Conservation (phyloP, 2,888 invertebrate genomes). For the Andrena praecox region DNA sequence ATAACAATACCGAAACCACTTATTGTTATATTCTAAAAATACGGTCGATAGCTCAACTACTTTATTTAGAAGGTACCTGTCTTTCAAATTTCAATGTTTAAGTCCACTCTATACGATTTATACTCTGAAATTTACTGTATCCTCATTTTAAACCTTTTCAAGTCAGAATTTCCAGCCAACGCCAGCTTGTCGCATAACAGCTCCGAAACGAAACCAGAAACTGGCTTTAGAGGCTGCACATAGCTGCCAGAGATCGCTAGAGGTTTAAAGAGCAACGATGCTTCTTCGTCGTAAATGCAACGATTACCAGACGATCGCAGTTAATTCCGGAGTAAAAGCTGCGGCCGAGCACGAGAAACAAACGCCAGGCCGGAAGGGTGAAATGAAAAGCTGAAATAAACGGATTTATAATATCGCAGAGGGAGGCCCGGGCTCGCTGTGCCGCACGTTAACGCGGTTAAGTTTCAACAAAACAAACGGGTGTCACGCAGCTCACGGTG, state of each 20-base stretch:
- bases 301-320: neutral
- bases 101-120: too few species aligned
- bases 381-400: slow-evolving; percentile 31
- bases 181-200: neutral
- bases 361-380: too few species aligned
- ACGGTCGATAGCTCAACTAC: too few species aligned
- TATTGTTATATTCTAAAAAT: too few species aligned
- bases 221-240: neutral
- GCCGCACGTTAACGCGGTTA: slow-evolving; percentile 13
- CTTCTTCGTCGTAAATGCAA: neutral
- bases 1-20: too few species aligned
- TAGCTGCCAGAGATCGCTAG: neutral
- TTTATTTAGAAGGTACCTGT: too few species aligned
- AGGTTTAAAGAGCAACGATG: neutral
- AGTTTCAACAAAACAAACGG: slow-evolving; percentile 46
- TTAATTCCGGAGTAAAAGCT: slow-evolving; percentile 20
- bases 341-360: neutral
- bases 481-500: slow-evolving; percentile 28
- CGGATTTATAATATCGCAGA: slow-evolving; percentile 31
- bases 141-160: too few species aligned
- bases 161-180: too few species aligned
- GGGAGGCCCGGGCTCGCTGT: neutral
- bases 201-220: neutral
- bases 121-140: too few species aligned
- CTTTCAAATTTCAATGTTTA: too few species aligned